Evolutionary conservation across 2,797 vertebrate genomes (phyloP).

Genomic region (Spizella passerina): DNA sequence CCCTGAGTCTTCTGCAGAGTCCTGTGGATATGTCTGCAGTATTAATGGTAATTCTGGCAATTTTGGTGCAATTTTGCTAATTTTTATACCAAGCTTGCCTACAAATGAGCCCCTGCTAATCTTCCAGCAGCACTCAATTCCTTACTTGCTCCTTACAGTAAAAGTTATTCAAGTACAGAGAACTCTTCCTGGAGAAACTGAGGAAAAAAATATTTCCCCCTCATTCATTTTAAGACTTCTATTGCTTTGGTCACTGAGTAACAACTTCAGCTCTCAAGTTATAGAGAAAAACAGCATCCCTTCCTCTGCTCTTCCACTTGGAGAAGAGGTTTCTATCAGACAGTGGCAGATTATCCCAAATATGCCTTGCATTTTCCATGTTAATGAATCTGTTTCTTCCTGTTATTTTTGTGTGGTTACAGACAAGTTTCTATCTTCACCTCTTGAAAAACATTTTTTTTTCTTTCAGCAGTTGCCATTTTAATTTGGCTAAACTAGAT

Average conservation of each 20-base stretch:
- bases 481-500: not conserved
- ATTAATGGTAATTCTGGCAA: not conserved
- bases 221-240: not conserved
- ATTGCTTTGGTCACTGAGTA: not conserved
- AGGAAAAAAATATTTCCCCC: not conserved
- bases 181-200: not conserved
- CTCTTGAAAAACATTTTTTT: not conserved
- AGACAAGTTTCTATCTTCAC: not conserved
- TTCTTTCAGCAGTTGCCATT: not conserved
- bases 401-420: not conserved
- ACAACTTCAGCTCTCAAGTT: not conserved
- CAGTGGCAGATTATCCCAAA: rapidly evolving
- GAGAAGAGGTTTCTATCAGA: not conserved
- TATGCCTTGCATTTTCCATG: not conserved
- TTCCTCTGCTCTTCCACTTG: not conserved
- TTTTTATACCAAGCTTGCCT: not conserved
- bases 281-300: not conserved
- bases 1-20: not conserved
- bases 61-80: not conserved
- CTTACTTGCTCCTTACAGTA: not conserved
- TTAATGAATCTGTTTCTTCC: not conserved
- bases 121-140: not conserved
- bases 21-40: not conserved
- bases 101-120: not conserved
- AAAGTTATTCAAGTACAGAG: not conserved